A percentile compares a stretch with the other conserved stretches of the same genome.
These are phyloP conservation scores for Heliothis subflexa DNA, from an alignment of 1,140 invertebrate genomes.

Conservation along the genomic window DNA sequence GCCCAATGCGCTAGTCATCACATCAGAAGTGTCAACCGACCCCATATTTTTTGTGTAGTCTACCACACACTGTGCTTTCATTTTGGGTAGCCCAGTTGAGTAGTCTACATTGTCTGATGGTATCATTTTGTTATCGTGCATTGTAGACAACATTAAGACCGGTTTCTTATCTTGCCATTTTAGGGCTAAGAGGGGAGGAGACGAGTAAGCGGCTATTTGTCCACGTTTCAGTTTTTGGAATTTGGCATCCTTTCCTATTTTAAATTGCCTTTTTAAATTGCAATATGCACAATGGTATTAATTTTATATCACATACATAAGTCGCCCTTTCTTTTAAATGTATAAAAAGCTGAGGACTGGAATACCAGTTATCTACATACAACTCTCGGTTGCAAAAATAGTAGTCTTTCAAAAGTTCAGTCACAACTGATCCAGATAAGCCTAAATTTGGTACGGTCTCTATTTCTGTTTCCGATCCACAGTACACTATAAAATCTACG, in stretches of 20 bases:
- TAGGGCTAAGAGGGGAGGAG: conserved; percentile 52
- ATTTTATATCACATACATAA: conserved; percentile 53
- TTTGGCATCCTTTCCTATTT: conserved; percentile 53
- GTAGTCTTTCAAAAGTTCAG: conserved; percentile 44
- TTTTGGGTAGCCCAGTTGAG: conserved; percentile 49
- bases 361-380: conserved; percentile 58
- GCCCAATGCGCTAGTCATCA: conserved; percentile 63
- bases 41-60: conserved; percentile 76
- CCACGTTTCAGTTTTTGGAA: conserved; percentile 51
- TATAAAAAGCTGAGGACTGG: conserved; percentile 52
- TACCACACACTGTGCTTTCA: conserved; percentile 71
- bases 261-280: not conserved
- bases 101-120: conserved; percentile 50
- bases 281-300: too few species aligned
- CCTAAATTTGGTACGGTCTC: conserved; percentile 49
- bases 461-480: conserved; percentile 51
- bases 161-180: conserved; percentile 58
- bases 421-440: conserved; percentile 49
- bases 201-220: conserved; percentile 30
- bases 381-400: conserved; percentile 50
- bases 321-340: conserved; percentile 51
- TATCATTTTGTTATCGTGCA: conserved; percentile 52
- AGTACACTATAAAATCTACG: conserved; percentile 56
- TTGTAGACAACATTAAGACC: conserved; percentile 52
- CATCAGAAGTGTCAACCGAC: conserved; percentile 68